phyloP scores from a whole-genome alignment of 2,888 invertebrate species.

The Strigamia transsilvanica region DNA sequence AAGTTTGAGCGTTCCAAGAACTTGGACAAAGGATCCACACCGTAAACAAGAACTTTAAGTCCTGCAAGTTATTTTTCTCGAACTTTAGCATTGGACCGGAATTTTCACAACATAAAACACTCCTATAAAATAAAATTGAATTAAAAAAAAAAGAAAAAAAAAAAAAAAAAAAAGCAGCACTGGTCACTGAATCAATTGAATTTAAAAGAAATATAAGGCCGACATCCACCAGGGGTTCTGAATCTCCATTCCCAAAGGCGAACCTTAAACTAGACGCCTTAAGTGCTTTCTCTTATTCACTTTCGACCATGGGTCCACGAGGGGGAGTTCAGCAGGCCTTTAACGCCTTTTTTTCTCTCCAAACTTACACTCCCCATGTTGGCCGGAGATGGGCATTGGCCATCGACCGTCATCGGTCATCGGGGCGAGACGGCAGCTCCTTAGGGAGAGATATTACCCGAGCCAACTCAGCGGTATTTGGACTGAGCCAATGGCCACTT shows the following conservation, averaged over 20 bases:
- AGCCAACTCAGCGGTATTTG: conserved; percentile 31
- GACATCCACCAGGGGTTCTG: not conserved
- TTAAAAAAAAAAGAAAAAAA: not conserved
- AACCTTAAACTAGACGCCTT: conserved; percentile 23
- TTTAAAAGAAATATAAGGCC: conserved; percentile 30
- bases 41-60: no score
- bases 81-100: no score
- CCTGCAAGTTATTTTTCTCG: no score
- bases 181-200: conserved; percentile 27
- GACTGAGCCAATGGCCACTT: conserved; percentile 24
- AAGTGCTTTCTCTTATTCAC: conserved; percentile 35
- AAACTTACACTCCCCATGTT: not conserved
- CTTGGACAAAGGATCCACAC: no score
- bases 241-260: conserved; percentile 12
- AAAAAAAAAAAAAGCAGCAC: not conserved
- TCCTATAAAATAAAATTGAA: not conserved
- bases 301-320: conserved; percentile 1
- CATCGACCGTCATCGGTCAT: conserved; percentile 38
- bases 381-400: conserved; percentile 38
- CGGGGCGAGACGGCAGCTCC: conserved; percentile 34
- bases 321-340: not conserved
- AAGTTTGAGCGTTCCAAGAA: no score
- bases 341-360: conserved; percentile 8
- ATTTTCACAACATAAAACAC: not conserved
- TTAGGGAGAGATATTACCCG: conserved; percentile 15